phyloP scores from a whole-genome alignment of 35 echinoderm and acorn worm genomes.

The Hemicentrotus pulcherrimus region DNA sequence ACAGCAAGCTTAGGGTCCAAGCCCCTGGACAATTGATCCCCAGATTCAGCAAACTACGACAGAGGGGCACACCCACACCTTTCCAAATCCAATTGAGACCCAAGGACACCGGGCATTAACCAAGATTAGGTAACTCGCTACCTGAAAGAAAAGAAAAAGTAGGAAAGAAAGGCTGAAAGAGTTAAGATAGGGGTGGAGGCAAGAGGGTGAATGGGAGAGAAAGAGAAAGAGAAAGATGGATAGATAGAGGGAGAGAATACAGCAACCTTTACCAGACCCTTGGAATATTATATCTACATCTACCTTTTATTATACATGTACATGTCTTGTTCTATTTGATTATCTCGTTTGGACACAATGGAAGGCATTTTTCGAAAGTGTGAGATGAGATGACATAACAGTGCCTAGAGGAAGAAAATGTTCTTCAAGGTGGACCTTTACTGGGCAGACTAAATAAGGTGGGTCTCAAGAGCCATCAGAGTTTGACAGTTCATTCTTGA shows the following conservation, averaged over 20 bases:
- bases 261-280: too few relatives aligned
- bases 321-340: background rate
- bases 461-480: background rate
- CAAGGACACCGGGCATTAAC: background rate
- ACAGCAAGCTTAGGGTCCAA: background rate
- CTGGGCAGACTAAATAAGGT: background rate
- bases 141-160: background rate
- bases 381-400: background rate
- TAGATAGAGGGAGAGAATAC: background rate
- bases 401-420: background rate
- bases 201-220: background rate
- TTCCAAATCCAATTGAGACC: background rate
- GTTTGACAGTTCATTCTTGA: background rate
- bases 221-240: background rate
- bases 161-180: background rate
- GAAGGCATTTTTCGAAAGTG: background rate
- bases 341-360: background rate
- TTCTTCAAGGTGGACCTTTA: background rate
- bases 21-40: background rate
- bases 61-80: background rate
- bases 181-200: background rate
- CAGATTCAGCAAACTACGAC: background rate
- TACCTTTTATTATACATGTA: too few relatives aligned
- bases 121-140: background rate
- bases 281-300: background rate